Conservation (phyloP, 2,888 invertebrate genomes). For the Agapetus fuscipes region DNA sequence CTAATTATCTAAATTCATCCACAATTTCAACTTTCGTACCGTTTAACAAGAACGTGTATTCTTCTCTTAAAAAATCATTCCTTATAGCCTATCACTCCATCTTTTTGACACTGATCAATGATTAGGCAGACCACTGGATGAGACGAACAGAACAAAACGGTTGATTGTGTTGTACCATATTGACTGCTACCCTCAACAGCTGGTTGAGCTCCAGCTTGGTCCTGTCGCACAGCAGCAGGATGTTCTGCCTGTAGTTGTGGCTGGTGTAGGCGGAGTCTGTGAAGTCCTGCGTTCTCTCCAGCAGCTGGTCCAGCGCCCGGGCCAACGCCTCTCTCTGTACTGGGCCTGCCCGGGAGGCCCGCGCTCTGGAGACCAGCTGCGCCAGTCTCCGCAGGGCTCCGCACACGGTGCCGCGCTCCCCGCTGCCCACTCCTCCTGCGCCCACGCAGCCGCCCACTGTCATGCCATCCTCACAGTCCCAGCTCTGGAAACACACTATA, state of each 20-base stretch:
- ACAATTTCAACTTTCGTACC: too few species aligned
- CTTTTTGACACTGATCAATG: too few species aligned
- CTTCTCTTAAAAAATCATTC: too few species aligned
- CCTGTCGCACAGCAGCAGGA: conserved; percentile 80
- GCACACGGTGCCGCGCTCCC: conserved; percentile 60
- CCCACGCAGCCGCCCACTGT: conserved; percentile 26
- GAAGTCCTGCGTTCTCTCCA: conserved; percentile 96
- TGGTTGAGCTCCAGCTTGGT: conserved; percentile 87
- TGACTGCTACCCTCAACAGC: conserved; percentile 75
- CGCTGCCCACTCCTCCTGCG: conserved; percentile 35
- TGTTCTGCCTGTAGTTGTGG: conserved; percentile 93
- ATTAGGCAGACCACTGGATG: too few species aligned
- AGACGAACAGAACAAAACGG: too few species aligned
- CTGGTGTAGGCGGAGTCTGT: conserved; percentile 98
- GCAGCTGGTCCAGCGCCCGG: conserved; percentile 77
- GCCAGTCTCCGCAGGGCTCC: conserved; percentile 77
- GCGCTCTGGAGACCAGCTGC: conserved; percentile 76
- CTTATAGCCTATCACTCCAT: too few species aligned
- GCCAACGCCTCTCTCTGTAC: conserved; percentile 67
- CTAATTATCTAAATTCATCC: too few species aligned
- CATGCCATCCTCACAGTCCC: conserved; percentile 21
- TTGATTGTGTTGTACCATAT: conserved; percentile 63
- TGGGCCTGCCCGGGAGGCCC: conserved; percentile 58
- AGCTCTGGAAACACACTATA: conserved; percentile 15
- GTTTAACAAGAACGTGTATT: too few species aligned